Base-by-base conservation (phyloP, 2,113 vertebrate genomes). In the Ptychochromis oligacanthus region DNA sequence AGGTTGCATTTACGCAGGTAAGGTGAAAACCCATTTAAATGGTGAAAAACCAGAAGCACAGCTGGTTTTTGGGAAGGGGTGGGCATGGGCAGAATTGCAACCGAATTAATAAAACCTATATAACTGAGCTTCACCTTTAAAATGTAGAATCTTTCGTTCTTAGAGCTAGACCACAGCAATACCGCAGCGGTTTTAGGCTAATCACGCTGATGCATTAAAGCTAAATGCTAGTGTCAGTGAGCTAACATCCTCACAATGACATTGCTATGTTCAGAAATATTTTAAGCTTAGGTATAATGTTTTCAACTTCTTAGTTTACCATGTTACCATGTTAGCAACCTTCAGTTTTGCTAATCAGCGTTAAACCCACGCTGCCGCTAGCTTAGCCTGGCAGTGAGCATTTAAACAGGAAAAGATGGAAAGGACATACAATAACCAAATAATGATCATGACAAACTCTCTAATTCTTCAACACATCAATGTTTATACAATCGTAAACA, bases 11-110 rank as follows among this genome's bases (percentile, higher is more conserved):
- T 55, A 55, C 12, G n/a, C 18, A 70, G 8, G 18, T 26, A 22
- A 77, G 14, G 52, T 64, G 36, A 65, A 81, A 86, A 80, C 15
- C 57, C 43, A 67, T n/a, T n/a, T n/a, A n/a, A n/a, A n/a, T n/a
- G n/a, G n/a, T n/a, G n/a, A n/a, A n/a, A n/a, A n/a, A n/a, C n/a
- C n/a, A n/a, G n/a, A n/a, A n/a, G n/a, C n/a, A n/a, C n/a, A n/a
- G n/a, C n/a, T n/a, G n/a, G n/a, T n/a, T n/a, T n/a, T n/a, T n/a
- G n/a, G n/a, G n/a, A n/a, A n/a, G 64, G 14, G 2, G 2, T 1
- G 64, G 40, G 26, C 14, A 26, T 46, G 43, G 15, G 43, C 43
- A 46, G 13, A 15, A 46, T 49, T 43, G 40, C 11, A 43, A 43
- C 40, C 4, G 14, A 43, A 43, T 20, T 15, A 70, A 67, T 46